phyloP scores from a whole-genome alignment of 2,797 vertebrate species.

The Tauraco hartlaubi region DNA sequence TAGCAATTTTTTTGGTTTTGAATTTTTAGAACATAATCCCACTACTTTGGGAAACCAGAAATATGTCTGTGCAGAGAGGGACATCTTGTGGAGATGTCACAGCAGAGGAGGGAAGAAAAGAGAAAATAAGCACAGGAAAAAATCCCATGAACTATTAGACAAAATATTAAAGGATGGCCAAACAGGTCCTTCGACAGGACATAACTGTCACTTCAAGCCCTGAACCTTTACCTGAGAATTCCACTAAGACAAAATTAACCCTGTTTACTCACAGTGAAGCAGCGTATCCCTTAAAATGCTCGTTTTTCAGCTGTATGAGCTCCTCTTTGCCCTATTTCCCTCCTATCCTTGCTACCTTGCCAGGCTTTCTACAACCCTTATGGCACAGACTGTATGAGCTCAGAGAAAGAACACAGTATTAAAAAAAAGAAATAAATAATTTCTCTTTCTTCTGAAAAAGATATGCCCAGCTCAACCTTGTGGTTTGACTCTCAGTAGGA shows the following conservation, averaged over 20 bases:
- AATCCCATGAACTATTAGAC: not conserved
- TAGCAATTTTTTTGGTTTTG: not conserved
- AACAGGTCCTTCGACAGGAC: not conserved
- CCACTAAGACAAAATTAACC: not conserved
- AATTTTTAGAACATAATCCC: not conserved
- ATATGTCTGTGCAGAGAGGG: slow-evolving; percentile 3
- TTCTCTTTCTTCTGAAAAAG: not conserved
- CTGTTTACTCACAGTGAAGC: not conserved
- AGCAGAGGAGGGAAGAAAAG: slow-evolving; percentile 1
- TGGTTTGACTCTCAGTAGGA: not conserved
- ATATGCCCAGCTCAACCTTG: not conserved
- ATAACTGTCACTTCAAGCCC: not conserved
- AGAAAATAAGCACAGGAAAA: not conserved
- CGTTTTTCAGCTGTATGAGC: not conserved
- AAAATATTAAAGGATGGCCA: not conserved
- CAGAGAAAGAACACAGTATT: not conserved
- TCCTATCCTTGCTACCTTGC: not conserved
- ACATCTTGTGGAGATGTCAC: slow-evolving; percentile 59
- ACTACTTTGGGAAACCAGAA: not conserved
- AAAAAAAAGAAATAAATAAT: not conserved
- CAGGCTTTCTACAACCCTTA: not conserved
- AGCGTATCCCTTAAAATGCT: not conserved
- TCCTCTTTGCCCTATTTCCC: not conserved
- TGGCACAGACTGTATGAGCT: not conserved
- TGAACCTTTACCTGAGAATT: not conserved